Evolutionary conservation across 2,113 vertebrate genomes (phyloP).

Genomic region (Hyaena hyaena): DNA sequence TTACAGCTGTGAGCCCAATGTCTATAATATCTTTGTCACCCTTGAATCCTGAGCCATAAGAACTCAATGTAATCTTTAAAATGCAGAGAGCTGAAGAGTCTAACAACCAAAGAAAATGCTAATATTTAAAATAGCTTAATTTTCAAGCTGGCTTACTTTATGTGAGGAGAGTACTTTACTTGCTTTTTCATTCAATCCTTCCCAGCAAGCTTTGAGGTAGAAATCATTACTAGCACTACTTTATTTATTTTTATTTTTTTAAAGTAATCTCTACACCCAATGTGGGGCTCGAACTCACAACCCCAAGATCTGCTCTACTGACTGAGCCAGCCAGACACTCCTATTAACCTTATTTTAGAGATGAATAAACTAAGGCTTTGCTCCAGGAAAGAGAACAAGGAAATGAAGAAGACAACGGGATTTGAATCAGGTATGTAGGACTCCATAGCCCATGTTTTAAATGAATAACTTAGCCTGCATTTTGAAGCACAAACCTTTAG

Average conservation of each 20-base stretch:
- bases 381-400: background rate
- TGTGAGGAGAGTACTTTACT: background rate
- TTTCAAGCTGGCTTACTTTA: slow-evolving; percentile 5
- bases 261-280: background rate
- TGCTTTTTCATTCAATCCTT: background rate
- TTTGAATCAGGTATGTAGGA: background rate
- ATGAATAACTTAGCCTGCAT: background rate
- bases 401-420: background rate
- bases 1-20: background rate
- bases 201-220: background rate
- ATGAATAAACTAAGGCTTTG: background rate
- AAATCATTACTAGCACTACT: background rate
- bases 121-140: background rate
- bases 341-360: background rate
- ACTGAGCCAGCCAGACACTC: too few relatives aligned
- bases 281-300: too few relatives aligned
- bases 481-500: background rate
- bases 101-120: background rate
- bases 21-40: background rate
- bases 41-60: background rate
- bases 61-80: slow-evolving; percentile 38
- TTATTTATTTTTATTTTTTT: background rate
- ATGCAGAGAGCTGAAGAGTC: background rate
- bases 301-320: too few relatives aligned
- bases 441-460: background rate